Evolutionary conservation across 2,888 invertebrate genomes (phyloP).

Genomic region (Molorchus minor): DNA sequence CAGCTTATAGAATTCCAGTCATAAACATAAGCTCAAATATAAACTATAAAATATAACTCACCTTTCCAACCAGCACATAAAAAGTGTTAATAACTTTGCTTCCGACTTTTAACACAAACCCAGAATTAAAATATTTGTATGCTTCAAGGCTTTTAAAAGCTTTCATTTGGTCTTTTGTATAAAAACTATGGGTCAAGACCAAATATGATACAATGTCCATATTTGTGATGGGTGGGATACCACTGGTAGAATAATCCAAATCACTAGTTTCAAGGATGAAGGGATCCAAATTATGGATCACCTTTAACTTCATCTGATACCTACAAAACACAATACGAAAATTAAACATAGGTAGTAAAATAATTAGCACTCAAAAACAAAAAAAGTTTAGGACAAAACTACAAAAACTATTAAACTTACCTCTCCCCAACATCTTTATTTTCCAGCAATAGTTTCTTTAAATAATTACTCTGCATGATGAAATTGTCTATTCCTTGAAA

Average conservation of each 20-base stretch:
- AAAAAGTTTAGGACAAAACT: background rate
- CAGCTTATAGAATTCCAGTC: no score
- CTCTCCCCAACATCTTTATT: background rate
- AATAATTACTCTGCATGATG: constrained; percentile 6
- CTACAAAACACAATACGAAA: background rate
- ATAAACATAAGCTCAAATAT: background rate
- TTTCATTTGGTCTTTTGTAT: constrained; percentile 1
- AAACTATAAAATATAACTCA: background rate
- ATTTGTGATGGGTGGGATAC: constrained; percentile 1
- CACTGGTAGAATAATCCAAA: background rate
- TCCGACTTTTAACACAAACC: constrained; percentile 1
- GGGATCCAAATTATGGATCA: constrained; percentile 6
- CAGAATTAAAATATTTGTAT: background rate
- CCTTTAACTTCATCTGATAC: background rate
- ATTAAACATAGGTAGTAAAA: constrained; percentile 2
- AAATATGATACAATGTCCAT: constrained; percentile 5
- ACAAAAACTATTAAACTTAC: background rate
- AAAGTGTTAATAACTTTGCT: background rate
- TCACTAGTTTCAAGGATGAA: background rate
- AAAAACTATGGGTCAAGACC: background rate
- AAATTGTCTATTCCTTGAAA: no score
- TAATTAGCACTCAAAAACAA: constrained; percentile 1
- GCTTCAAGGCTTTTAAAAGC: no score
- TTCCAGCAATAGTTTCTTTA: constrained; percentile 1
- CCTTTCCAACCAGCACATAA: constrained; percentile 5